Conservation (phyloP, 2,797 vertebrate genomes). For the Helostoma temminkii region DNA sequence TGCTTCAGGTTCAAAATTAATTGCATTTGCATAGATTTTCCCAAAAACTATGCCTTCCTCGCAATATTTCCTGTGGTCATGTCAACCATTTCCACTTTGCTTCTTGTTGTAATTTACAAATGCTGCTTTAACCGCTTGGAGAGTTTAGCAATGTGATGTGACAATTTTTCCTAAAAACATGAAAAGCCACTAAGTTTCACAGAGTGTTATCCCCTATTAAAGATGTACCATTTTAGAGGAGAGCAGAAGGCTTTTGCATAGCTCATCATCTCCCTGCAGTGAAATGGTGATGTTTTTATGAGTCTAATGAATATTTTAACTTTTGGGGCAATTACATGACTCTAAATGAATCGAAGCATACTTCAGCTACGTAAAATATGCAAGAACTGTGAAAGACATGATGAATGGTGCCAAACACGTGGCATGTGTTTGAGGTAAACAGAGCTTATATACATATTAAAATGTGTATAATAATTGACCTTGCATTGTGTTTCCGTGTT, state of each 20-base stretch:
- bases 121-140: slow-evolving; percentile 24
- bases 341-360: slow-evolving; percentile 73
- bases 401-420: slow-evolving; percentile 56
- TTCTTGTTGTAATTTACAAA: slow-evolving; percentile 57
- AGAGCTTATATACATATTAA: slow-evolving; percentile 30
- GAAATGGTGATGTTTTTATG: slow-evolving; percentile 68
- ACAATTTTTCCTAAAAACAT: slow-evolving; percentile 68
- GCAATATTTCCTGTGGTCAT: slow-evolving; percentile 55
- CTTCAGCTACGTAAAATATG: slow-evolving; percentile 70
- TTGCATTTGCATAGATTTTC: slow-evolving; percentile 47
- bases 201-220: slow-evolving; percentile 65
- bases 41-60: slow-evolving; percentile 36
- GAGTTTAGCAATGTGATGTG: slow-evolving; percentile 63
- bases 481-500: no score
- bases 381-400: slow-evolving; percentile 66
- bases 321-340: slow-evolving; percentile 75
- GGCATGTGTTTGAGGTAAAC: slow-evolving; percentile 38
- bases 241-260: slow-evolving; percentile 68
- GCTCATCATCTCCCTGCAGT: slow-evolving; percentile 68
- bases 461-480: no score
- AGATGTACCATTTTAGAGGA: slow-evolving; percentile 63
- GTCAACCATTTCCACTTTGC: slow-evolving; percentile 57
- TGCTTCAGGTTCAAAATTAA: slow-evolving; percentile 53
- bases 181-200: slow-evolving; percentile 62
- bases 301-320: slow-evolving; percentile 82